Evolutionary conservation across 2,888 invertebrate genomes (phyloP), one percentile per base, ranked within the genome.

Genomic region (Empis livida): DNA sequence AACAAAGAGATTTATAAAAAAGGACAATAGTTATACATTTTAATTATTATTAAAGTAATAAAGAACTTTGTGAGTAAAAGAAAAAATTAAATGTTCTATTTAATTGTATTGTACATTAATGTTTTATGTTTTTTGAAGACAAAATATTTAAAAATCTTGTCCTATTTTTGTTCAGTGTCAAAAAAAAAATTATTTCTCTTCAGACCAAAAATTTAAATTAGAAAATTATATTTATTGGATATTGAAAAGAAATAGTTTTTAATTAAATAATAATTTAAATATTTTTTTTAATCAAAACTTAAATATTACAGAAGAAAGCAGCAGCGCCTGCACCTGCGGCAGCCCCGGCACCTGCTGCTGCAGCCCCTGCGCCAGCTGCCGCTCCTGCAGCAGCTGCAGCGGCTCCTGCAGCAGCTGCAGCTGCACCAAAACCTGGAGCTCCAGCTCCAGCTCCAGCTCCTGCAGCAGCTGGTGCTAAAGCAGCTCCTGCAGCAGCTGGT

Each of bases 271-370:
- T 23, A 6, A 1, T 13, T 39, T 27, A 42, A 45, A 10, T 6
- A 23, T 41, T 17, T 13, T 46, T 16, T 40, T 35, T 17, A 35
- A 15, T 31, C n/a, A n/a, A n/a, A n/a, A 42, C 79, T 73, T 44
- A 17, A 3, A n/a, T 43, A 20, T 50, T 64, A 20, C 56, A 67
- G 65, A 66, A 67, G 58, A 65, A 64, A 55, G 61, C 61, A 30
- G 57, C 56, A 16, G 56, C 54, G 15, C 55, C 57, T 32, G 56
- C 57, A 38, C 50, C 56, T 11, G 55, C 55, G 11, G 42, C 55
- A 14, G 53, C 52, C 27, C 16, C 54, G 13, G 46, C 58, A 5
- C 55, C 59, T 3, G 42, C 57, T 14, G 53, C 58, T 4, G 48
- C 57, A 9, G 48, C 56, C 1, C 45, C 56, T 11, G 56, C 61